Conservation (phyloP, 2,888 invertebrate species). For the Cheilosia urbana region DNA sequence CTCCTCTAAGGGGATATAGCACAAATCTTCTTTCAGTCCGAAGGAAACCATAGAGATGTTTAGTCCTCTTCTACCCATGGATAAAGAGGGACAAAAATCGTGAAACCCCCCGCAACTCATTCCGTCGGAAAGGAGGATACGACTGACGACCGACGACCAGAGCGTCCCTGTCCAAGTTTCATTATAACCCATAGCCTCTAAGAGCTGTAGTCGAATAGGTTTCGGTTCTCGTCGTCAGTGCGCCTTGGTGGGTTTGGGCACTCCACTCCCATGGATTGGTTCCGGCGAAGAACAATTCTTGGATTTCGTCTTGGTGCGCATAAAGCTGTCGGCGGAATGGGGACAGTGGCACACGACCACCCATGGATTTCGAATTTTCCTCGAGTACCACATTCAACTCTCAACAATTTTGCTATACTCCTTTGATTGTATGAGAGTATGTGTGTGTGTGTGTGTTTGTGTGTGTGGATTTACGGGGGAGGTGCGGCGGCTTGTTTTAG, state of each 20-base stretch:
- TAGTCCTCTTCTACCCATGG: slow-evolving; percentile 9
- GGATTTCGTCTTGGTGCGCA: slow-evolving; percentile 57
- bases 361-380: slow-evolving; percentile 69
- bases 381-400: slow-evolving; percentile 52
- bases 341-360: slow-evolving; percentile 44
- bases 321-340: slow-evolving; percentile 27
- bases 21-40: slow-evolving; percentile 48
- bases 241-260: slow-evolving; percentile 40
- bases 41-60: slow-evolving; percentile 69
- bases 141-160: slow-evolving; percentile 29
- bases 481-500: slow-evolving; percentile 33
- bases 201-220: slow-evolving; percentile 63
- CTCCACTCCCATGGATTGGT: slow-evolving; percentile 33
- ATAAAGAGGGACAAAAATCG: slow-evolving; percentile 14
- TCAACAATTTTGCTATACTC: slow-evolving; percentile 49
- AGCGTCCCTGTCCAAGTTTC: slow-evolving; percentile 68
- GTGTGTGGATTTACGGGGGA: not conserved
- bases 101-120: slow-evolving; percentile 8
- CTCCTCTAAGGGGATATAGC: slow-evolving; percentile 40
- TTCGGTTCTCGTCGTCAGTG: slow-evolving; percentile 51
- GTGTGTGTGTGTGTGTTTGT: slow-evolving; percentile 5
- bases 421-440: slow-evolving; percentile 16
- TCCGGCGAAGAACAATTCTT: slow-evolving; percentile 58
- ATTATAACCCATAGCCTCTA: slow-evolving; percentile 71
- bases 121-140: slow-evolving; percentile 36